Evolutionary conservation across 2,888 invertebrate species (phyloP).

Genomic region (Cordilura impudica): DNA sequence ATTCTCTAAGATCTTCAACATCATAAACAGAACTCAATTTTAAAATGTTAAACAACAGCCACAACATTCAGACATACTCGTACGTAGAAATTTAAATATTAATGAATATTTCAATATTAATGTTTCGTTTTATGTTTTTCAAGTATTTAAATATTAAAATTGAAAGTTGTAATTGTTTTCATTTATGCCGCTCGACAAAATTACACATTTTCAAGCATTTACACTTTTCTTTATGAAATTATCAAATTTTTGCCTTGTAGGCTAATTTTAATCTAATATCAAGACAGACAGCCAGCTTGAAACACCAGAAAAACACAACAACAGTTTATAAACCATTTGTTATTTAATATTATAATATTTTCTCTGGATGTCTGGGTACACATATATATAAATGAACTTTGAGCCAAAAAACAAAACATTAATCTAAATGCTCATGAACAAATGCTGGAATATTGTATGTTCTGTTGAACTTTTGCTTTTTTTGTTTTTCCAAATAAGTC

Average conservation of each 20-base stretch:
- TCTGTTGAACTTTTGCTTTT: conserved; percentile 42
- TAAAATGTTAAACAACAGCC: too few relatives aligned
- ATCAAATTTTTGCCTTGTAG: conserved; percentile 62
- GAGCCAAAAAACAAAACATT: conserved; percentile 10
- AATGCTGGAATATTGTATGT: too few relatives aligned
- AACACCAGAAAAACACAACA: conserved; percentile 16
- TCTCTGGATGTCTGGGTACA: too few relatives aligned
- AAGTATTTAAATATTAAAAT: conserved; percentile 61
- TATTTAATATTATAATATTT: neutral
- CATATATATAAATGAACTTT: neutral
- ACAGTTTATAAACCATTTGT: neutral
- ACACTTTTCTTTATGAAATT: conserved; percentile 33
- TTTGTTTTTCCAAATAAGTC: conserved; percentile 24
- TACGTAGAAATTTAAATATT: conserved; percentile 31
- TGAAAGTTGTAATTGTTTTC: conserved; percentile 60
- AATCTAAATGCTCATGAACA: too few relatives aligned
- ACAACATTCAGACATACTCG: too few relatives aligned
- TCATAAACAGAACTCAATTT: conserved; percentile 19
- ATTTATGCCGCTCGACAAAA: conserved; percentile 41
- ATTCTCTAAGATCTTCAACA: neutral
- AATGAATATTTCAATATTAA: conserved; percentile 40
- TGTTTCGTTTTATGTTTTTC: conserved; percentile 40
- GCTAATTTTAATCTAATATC: conserved; percentile 66
- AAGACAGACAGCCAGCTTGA: conserved; percentile 39
- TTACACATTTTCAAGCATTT: conserved; percentile 15